Conservation (phyloP, 2,113 vertebrate species). For the Zonotrichia leucophrys region DNA sequence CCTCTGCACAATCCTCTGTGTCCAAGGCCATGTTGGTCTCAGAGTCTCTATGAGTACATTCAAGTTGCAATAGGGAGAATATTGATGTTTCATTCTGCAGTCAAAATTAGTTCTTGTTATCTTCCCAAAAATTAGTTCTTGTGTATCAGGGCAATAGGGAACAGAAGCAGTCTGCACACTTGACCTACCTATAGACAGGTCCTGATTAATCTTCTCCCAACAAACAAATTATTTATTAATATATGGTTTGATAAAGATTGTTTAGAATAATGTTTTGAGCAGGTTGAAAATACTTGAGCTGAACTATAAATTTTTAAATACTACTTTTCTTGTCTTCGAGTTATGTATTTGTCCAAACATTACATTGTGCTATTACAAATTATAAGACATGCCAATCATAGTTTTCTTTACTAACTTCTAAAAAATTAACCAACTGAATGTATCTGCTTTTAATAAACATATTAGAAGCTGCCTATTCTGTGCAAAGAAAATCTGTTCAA, state of each 20-base stretch:
- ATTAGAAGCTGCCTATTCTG: background rate
- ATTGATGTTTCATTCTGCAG: background rate
- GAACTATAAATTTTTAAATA: background rate
- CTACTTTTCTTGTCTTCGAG: background rate
- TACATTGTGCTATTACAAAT: background rate
- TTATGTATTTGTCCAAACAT: background rate
- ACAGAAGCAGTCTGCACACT: background rate
- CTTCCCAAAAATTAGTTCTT: background rate
- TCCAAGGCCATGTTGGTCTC: background rate
- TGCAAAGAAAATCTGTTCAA: background rate
- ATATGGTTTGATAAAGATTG: background rate
- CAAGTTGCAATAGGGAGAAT: background rate
- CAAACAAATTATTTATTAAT: background rate
- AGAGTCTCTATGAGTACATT: rapidly evolving
- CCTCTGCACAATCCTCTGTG: background rate
- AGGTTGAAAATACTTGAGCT: background rate
- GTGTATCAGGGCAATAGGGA: background rate
- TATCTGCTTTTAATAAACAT: background rate
- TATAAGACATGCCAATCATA: background rate
- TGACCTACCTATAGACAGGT: background rate
- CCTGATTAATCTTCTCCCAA: background rate
- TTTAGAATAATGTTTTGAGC: background rate
- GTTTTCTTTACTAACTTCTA: background rate
- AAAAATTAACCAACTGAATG: background rate
- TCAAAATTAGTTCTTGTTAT: background rate